These are phyloP conservation scores for Enteromius argenteus DNA, from an alignment of 2,797 vertebrate genomes.

Conservation along the genomic window DNA sequence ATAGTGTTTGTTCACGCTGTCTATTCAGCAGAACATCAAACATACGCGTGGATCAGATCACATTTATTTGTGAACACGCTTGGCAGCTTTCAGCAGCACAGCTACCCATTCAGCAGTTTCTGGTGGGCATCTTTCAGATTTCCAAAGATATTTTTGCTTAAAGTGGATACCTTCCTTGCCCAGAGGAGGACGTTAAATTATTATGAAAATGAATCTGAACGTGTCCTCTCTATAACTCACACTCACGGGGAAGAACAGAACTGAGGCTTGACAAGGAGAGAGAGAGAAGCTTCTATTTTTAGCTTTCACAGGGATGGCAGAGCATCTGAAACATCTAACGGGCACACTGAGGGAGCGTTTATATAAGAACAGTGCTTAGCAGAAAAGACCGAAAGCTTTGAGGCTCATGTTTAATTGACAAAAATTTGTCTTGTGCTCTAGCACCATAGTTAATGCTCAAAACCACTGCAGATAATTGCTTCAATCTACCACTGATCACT, in stretches of 20 bases:
- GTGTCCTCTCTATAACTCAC: constrained; percentile 10
- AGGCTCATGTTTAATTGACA: constrained; percentile 20
- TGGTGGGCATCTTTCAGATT: background rate
- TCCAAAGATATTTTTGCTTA: background rate
- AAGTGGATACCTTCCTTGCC: background rate
- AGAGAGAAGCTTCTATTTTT: constrained; percentile 77
- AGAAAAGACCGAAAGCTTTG: constrained; percentile 4
- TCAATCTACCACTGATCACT: constrained; percentile 14
- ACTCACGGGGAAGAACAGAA: constrained; percentile 7
- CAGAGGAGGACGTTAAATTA: constrained; percentile 16
- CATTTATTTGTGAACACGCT: background rate
- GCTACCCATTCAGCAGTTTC: background rate
- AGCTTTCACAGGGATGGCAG: constrained; percentile 67
- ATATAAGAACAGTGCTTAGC: constrained; percentile 31
- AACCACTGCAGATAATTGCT: background rate
- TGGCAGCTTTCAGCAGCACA: constrained; percentile 1
- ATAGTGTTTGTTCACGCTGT: background rate
- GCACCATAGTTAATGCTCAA: background rate
- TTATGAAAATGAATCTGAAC: constrained; percentile 26
- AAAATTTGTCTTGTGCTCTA: background rate
- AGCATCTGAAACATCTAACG: constrained; percentile 64
- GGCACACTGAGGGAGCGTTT: constrained; percentile 32
- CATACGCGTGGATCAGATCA: background rate
- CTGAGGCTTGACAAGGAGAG: constrained; percentile 11
- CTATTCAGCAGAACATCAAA: constrained; percentile 26